Base-by-base conservation (phyloP, 2,113 vertebrate genomes). In the Benitochromis conjunctus region DNA sequence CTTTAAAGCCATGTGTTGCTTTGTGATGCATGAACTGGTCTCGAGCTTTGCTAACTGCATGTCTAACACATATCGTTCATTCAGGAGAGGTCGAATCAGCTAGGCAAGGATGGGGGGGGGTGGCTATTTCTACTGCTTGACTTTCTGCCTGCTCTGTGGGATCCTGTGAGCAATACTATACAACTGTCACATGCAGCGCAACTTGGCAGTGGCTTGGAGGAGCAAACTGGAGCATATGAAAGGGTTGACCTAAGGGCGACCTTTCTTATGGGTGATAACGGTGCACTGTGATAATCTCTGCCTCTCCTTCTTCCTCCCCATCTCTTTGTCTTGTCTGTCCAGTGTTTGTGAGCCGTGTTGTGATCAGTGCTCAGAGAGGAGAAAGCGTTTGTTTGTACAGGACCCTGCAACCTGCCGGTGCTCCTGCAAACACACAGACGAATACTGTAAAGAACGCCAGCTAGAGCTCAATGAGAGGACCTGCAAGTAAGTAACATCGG, bases 401-500 rank as follows among this genome's bases (percentile, higher is more conserved):
- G 97, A 99, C 95, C 98, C 97, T 60, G 95, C 96, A 94, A 99
- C 97, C 94, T 99, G 98, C 97, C 98, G 96, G 96, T 99, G 98
- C 96, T 98, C 98, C 97, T 99, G 98, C 97, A 99, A 98, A 97
- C 96, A 98, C 97, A 97, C 98, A 94, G 97, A 98, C 84, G 97
- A 97, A 92, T 96, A 97, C 97, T 99, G 98, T 97, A 98, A 97
- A 97, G 97, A 97, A 93, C 98, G 96, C 96, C 97, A 98, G 93
- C 98, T 98, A 96, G 98, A 99, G 97, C 98, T 99, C 97, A 99
- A 99, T 95, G 98, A 99, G 97, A 97, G 97, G 96, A 99, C 98
- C 97, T 99, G 98, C 98, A 99, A 97, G 98, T 99, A 97, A 97
- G 98, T 95, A 86, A 87, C 89, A 43, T 51, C 5, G 2, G 0